Conservation (phyloP, 35 echinoderm and acorn worm species). For the Hemicentrotus pulcherrimus region DNA sequence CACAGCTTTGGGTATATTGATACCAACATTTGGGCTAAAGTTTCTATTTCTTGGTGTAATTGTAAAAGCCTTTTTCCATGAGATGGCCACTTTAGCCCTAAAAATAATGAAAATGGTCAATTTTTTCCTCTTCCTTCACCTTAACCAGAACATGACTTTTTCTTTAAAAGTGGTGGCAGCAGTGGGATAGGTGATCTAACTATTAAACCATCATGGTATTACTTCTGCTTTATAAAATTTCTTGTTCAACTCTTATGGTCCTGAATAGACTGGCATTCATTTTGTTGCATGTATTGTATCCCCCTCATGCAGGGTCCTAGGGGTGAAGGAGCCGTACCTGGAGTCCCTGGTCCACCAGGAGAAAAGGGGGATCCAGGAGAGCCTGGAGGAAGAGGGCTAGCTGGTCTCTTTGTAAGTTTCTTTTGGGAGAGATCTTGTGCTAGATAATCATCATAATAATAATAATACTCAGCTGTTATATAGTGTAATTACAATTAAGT, state of each 20-base stretch:
- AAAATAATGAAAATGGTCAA: too few relatives aligned
- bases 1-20: too few relatives aligned
- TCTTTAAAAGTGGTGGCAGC: neutral
- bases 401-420: conserved; percentile 5
- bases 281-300: neutral
- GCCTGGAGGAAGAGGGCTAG: neutral
- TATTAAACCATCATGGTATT: neutral
- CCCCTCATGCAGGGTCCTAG: neutral
- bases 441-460: too few relatives aligned
- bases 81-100: too few relatives aligned
- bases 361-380: neutral
- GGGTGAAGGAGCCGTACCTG: neutral
- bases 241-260: neutral
- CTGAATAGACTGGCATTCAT: neutral
- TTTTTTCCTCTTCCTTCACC: too few relatives aligned
- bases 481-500: too few relatives aligned
- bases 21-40: too few relatives aligned
- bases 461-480: too few relatives aligned
- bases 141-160: neutral
- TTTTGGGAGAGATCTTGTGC: too few relatives aligned
- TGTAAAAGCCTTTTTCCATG: too few relatives aligned
- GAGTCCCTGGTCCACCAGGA: conserved; percentile 8
- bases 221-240: neutral
- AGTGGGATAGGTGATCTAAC: neutral
- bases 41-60: too few relatives aligned